Conservation (phyloP, 1,140 invertebrate genomes). For the Lordiphosa collinella region DNA sequence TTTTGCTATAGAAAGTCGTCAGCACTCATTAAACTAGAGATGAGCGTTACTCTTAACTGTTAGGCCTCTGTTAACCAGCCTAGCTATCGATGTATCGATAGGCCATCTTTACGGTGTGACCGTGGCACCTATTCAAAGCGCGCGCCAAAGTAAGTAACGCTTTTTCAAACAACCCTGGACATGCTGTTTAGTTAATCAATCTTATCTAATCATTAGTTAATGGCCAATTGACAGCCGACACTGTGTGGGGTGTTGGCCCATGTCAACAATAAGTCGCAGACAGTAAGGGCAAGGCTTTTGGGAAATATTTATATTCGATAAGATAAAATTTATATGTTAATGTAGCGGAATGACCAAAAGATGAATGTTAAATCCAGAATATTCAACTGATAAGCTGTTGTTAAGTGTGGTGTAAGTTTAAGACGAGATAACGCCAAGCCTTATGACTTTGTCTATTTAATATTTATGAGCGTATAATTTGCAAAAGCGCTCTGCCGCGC, state of each 20-base stretch:
- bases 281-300: slow-evolving; percentile 4
- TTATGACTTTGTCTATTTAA: slow-evolving; percentile 19
- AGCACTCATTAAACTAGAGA: too few relatives aligned
- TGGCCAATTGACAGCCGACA: slow-evolving; percentile 27
- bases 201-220: slow-evolving; percentile 28
- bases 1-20: too few relatives aligned
- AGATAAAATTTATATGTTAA: slow-evolving; percentile 28
- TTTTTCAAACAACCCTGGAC: too few relatives aligned
- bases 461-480: slow-evolving; percentile 35
- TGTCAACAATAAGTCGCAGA: slow-evolving; percentile 20
- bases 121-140: too few relatives aligned
- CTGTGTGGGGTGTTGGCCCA: slow-evolving; percentile 2
- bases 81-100: too few relatives aligned
- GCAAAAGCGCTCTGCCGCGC: neutral
- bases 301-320: slow-evolving; percentile 34
- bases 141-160: too few relatives aligned
- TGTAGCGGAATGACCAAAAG: slow-evolving; percentile 11
- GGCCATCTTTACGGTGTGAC: too few relatives aligned
- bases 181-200: slow-evolving; percentile 4
- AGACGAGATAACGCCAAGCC: too few relatives aligned
- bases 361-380: neutral
- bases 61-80: too few relatives aligned
- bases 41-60: too few relatives aligned
- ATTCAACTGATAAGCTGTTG: neutral
- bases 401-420: too few relatives aligned